Conservation (phyloP, 2,797 vertebrate species). For the Hydrocynus forskahlii region DNA sequence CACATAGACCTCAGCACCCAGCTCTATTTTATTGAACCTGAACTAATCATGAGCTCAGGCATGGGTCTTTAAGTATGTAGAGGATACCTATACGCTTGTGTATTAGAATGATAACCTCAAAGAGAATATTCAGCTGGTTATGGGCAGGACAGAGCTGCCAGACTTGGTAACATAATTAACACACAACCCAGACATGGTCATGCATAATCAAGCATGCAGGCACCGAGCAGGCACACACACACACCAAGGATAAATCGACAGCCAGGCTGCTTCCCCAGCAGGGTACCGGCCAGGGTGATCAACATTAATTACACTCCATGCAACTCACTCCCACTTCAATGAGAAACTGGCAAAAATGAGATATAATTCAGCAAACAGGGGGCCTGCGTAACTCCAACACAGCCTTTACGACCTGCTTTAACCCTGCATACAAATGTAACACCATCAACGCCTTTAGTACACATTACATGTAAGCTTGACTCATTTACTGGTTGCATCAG, state of each 20-base stretch:
- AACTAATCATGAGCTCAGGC: conserved; percentile 3
- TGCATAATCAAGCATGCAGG: conserved; percentile 47
- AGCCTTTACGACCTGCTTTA: no score
- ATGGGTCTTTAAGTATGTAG: conserved; percentile 14
- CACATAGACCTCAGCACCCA: background rate
- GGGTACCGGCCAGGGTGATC: background rate
- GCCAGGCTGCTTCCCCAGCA: background rate
- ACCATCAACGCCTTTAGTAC: no score
- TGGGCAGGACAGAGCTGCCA: conserved; percentile 36
- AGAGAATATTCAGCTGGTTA: conserved; percentile 33
- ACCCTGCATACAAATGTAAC: no score
- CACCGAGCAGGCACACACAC: background rate
- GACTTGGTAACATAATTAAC: conserved; percentile 52
- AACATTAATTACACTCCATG: background rate
- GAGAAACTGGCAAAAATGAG: background rate
- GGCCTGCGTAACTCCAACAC: no score
- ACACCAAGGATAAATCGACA: background rate
- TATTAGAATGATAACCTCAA: conserved; percentile 33
- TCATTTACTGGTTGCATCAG: no score
- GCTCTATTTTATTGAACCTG: background rate
- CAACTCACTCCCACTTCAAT: background rate
- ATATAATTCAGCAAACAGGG: background rate
- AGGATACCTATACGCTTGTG: background rate
- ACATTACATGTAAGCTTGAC: no score
- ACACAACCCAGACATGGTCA: conserved; percentile 42